Conservation (phyloP, 2,797 vertebrate species). For the Crossoptilon crossoptilon region DNA sequence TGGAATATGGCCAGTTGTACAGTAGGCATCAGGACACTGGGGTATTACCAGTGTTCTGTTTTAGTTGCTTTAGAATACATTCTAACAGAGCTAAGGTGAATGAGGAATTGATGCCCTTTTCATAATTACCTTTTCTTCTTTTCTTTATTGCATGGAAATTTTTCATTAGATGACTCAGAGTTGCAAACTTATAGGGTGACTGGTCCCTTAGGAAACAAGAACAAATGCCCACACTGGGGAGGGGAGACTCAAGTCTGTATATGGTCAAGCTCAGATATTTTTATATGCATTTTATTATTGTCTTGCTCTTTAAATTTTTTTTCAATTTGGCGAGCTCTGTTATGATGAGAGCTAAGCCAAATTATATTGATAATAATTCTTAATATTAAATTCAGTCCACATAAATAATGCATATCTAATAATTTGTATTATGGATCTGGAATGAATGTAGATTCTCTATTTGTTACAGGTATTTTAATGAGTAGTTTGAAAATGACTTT, state of each 20-base stretch:
- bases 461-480: conserved; percentile 20
- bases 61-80: neutral
- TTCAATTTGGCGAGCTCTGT: neutral
- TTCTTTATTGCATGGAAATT: neutral
- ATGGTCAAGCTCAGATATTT: neutral
- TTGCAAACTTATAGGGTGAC: neutral
- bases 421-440: neutral
- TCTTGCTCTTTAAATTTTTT: neutral
- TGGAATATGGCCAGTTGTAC: neutral
- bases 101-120: neutral
- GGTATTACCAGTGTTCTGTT: neutral
- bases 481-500: conserved; percentile 45
- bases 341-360: neutral
- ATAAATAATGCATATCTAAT: neutral
- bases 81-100: neutral
- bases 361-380: neutral
- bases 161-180: neutral
- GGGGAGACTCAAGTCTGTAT: neutral
- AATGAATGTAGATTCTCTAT: neutral
- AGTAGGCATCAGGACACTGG: neutral
- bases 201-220: neutral
- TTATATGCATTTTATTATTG: neutral
- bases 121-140: neutral
- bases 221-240: neutral
- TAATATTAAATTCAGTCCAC: neutral